Base-by-base conservation (phyloP, 2,888 invertebrate species). In the Euproctis similis region DNA sequence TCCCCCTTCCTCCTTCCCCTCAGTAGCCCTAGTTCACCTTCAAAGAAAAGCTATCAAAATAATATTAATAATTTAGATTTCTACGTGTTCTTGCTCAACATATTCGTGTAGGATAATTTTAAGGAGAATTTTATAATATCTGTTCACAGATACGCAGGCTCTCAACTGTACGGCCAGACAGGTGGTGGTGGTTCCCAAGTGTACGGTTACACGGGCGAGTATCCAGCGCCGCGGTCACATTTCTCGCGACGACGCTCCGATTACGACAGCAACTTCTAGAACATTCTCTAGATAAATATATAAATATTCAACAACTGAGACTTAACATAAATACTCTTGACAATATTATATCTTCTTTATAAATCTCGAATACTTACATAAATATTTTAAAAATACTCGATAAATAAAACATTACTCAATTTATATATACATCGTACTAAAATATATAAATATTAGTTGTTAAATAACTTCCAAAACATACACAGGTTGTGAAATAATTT, bases 181-280 rank as follows among this genome's bases (percentile, higher is more conserved):
- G 90, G 71, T 80, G 91, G 87, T 26, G 87, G 87, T 17, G 87
- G 87, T 18, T 86, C 86, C 33, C 87, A 87, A 59, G 81, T 82
- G 38, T 87, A 86, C 46, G 88, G 82, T 11, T 81, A 82, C 61
- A 73, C 78, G 14, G 84, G 80, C 32, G 84, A 84, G 49, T 70
- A 74, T 56, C 68, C 34, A 12, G 30, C 24, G 9, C 30, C 66
- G 4, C 81, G 87, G 36, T 87, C 88, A 8, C 86, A 86, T 59
- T 87, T 87, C 64, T 86, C 87, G 26, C 78, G 90, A 24, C 82
- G 90, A 46, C 87, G 92, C 65, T 90, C 92, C 18, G 91, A 92
- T 65, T 92, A 92, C 69, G 92, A 93, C 68, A 91, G 91, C 51
- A 92, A 92, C 77, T 93, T 93, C 81, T 92, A 87, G 64, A 67